Conservation (phyloP, 1,140 invertebrate species). For the Myzus persicae region DNA sequence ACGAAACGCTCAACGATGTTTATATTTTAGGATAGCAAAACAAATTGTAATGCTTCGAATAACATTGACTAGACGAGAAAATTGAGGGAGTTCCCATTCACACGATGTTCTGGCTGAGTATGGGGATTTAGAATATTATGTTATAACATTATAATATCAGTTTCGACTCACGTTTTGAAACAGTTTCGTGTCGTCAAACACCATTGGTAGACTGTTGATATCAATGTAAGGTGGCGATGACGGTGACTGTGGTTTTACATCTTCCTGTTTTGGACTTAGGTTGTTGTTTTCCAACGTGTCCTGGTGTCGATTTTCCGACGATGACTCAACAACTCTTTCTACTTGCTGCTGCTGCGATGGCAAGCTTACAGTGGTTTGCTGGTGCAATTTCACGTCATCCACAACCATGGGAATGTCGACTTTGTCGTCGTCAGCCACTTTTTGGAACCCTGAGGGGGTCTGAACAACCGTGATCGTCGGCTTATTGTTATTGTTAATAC, state of each 20-base stretch:
- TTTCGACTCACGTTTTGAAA: slow-evolving; percentile 4
- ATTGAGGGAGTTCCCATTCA: background rate
- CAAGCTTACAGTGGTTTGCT: background rate
- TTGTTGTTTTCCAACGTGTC: slow-evolving; percentile 18
- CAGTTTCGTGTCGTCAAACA: slow-evolving; percentile 40
- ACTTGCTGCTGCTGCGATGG: background rate
- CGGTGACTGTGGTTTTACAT: slow-evolving; percentile 64
- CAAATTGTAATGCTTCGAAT: background rate
- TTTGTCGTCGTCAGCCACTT: slow-evolving; percentile 5
- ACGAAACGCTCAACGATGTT: no score
- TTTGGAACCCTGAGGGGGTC: background rate
- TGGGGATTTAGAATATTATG: background rate
- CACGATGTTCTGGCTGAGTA: background rate
- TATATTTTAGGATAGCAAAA: no score
- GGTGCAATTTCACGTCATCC: background rate
- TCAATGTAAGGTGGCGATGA: slow-evolving; percentile 31
- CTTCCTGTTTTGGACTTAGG: slow-evolving; percentile 63
- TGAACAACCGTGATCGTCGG: background rate
- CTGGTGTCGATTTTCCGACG: background rate
- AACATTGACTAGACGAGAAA: background rate
- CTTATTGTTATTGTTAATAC: slow-evolving; percentile 24
- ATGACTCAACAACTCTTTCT: background rate
- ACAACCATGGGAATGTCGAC: slow-evolving; percentile 49
- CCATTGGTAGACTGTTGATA: slow-evolving; percentile 39
- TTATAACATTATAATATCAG: no score